These are phyloP conservation scores for Girardinichthys multiradiatus DNA, from an alignment of 2,113 vertebrate genomes.

Conservation along the genomic window DNA sequence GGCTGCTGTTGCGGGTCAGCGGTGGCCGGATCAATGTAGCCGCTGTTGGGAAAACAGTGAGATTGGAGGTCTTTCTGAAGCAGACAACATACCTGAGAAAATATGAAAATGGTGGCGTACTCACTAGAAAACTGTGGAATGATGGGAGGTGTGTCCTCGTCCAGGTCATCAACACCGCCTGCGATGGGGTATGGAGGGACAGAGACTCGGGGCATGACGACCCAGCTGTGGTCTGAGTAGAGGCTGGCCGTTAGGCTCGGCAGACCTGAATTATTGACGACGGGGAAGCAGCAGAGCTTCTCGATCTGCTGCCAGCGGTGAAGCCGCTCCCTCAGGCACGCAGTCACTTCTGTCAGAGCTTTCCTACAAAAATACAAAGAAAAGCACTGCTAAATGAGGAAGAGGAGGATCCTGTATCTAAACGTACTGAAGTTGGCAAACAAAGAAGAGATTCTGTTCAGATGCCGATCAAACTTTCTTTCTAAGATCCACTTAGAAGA, in stretches of 20 bases:
- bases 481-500: background rate
- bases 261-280: constrained; percentile 94
- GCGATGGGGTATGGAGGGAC: constrained; percentile 97
- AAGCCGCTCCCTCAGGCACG: constrained; percentile 93
- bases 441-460: background rate
- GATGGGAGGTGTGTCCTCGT: constrained; percentile 97
- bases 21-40: constrained; percentile 77
- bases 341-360: constrained; percentile 93
- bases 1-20: constrained; percentile 90
- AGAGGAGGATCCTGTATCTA: background rate
- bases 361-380: constrained; percentile 79
- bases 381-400: background rate
- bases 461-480: background rate
- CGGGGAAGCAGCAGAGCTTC: constrained; percentile 96
- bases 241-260: constrained; percentile 93
- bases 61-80: background rate
- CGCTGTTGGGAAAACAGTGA: constrained; percentile 48
- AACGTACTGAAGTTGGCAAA: background rate
- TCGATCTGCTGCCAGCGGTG: constrained; percentile 99
- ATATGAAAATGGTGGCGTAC: constrained; percentile 38
- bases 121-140: constrained; percentile 93
- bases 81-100: background rate
- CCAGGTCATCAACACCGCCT: constrained; percentile 95
- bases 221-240: constrained; percentile 99
- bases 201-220: constrained; percentile 97